Base-by-base conservation (phyloP, 2,797 vertebrate species). In the Nyctibius grandis region DNA sequence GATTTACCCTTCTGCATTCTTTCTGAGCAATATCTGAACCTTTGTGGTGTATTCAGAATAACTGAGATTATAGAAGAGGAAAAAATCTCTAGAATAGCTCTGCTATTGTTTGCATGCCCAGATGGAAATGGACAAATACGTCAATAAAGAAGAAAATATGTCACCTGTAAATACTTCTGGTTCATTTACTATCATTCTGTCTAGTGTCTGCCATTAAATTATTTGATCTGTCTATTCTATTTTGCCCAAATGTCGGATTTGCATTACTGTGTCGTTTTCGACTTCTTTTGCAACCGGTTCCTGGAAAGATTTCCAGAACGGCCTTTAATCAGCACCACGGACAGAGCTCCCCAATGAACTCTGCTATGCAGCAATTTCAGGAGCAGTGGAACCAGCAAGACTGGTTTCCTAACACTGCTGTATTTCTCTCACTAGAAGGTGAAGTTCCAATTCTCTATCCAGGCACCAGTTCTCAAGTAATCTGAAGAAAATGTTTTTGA, bases 271-370 rank as follows among this genome's bases (percentile, higher is more conserved):
- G 78, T 64, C 0, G 0, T 33, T 82, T 67, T 63, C 1, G 2
- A 8, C 28, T 10, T 29, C 20, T 67, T 57, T 59, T 1, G 1
- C 18, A 47, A 1, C 16, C 1, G 20, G 5, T 68, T 50, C 23
- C 2, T 12, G 78, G 42, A 0, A 0, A 26, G 23, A 8, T 2
- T 13, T 10, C 12, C 7, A 1, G 12, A 42, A 26, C 12, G 0
- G 12, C 47, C 20, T 47, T 19, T 17, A 56, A 77, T 51, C 59
- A 92, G 42, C 12, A 78, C 44, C 51, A 67, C 1, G 47, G 85
- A 70, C 69, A 89, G 77, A 82, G 20, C 4, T 4, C 9, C 8
- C 6, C 4, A 5, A 10, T 23, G 34, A 26, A 22, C 15, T 5
- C 36, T 48, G 9, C 26, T 10, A 4, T 12, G 25, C 28, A 3